Conservation (phyloP, 2,888 invertebrate species). For the Chloroclysta siterata region DNA sequence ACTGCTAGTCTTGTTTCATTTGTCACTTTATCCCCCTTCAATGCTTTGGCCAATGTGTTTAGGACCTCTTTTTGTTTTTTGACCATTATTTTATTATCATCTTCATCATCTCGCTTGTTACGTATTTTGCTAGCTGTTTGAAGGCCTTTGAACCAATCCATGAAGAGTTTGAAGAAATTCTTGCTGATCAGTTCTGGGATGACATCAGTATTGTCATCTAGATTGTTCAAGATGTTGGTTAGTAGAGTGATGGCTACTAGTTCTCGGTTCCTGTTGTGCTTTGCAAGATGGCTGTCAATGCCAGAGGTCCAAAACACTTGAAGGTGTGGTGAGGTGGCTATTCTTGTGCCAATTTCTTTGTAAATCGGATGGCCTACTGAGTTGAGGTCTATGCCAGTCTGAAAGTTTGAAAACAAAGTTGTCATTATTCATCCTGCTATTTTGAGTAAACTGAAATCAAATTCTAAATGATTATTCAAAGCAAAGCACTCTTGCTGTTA, state of each 20-base stretch:
- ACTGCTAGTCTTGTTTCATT: slow-evolving; percentile 83
- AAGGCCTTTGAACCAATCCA: slow-evolving; percentile 86
- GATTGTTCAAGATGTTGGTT: slow-evolving; percentile 80
- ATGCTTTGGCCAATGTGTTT: slow-evolving; percentile 75
- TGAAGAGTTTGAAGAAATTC: slow-evolving; percentile 87
- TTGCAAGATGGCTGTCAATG: slow-evolving; percentile 72
- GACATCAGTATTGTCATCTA: slow-evolving; percentile 70
- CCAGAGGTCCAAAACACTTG: slow-evolving; percentile 84
- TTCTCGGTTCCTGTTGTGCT: slow-evolving; percentile 85
- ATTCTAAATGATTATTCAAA: no score
- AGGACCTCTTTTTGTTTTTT: slow-evolving; percentile 84
- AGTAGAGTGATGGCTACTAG: slow-evolving; percentile 86
- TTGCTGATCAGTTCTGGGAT: slow-evolving; percentile 86
- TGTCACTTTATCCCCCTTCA: slow-evolving; percentile 78
- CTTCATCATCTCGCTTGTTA: slow-evolving; percentile 75
- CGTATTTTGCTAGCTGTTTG: slow-evolving; percentile 85
- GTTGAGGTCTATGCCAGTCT: slow-evolving; percentile 86
- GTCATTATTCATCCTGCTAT: not conserved
- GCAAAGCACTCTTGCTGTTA: not conserved
- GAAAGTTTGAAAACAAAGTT: slow-evolving; percentile 49
- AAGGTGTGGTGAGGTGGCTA: slow-evolving; percentile 81
- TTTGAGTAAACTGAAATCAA: not conserved
- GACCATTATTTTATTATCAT: slow-evolving; percentile 81
- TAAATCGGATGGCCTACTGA: slow-evolving; percentile 87
- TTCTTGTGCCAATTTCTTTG: slow-evolving; percentile 82